Base-by-base conservation (phyloP, 1,140 invertebrate genomes). In the Cydia fagiglandana region DNA sequence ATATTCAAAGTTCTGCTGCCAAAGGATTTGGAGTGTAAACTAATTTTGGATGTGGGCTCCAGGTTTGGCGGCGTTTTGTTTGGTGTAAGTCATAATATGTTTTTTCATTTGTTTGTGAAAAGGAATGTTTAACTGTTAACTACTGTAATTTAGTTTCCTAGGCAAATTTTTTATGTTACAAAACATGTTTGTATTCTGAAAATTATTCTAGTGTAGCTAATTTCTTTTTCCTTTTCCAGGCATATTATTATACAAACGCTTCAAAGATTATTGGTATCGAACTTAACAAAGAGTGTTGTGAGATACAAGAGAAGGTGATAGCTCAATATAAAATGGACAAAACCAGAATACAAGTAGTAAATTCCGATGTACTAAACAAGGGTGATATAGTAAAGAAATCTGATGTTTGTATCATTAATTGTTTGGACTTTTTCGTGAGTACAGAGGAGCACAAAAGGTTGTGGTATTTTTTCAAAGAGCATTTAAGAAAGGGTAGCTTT, bases 61-160 rank as follows among this genome's bases (percentile, higher is more conserved):
- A 93, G 96, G 89, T 89, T 96, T 75, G 96, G 96, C 73, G 94
- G 94, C 78, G 94, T 96, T 74, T 87, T 96, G 38, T 96, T 95
- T 92, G 95, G 95, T 76, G 96, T 96, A 93, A 93, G 91, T 61
- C 2, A 4, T 50, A 50, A 50, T 38, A 38, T 38, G 34, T 38
- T 38, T 38, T 38, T 38, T 38, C 4, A 30, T 30, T 30, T 30
- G 30, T 30, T 24, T 24, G 24, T 24, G 24, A 30, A 30, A 30
- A 30, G 30, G 30, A 30, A 4, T 30, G 30, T 30, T 30, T 30
- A 34, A 34, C 34, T 34, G 34, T 34, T 45, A 45, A 12, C 12
- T 45, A 45, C 41, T 13, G 5, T 34, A 6, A 13, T 45, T 45
- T 45, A 45, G 41, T 12, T 17, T 53, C 15, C 24, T 24, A 24